These are phyloP conservation scores for Tiaroga cobitis DNA, from an alignment of 2,797 vertebrate genomes.

Conservation along the genomic window DNA sequence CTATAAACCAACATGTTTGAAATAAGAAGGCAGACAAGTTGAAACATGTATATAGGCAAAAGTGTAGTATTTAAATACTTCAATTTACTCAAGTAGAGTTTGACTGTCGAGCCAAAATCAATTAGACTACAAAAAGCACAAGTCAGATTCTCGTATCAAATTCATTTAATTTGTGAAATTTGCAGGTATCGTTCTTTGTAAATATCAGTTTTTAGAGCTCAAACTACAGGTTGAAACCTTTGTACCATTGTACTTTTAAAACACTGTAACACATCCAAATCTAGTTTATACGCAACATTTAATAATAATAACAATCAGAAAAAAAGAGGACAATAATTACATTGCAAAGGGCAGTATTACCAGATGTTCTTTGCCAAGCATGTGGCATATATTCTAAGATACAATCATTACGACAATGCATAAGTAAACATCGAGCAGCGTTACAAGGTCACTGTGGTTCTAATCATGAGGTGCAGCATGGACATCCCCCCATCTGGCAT, in stretches of 20 bases:
- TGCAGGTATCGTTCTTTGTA: not conserved
- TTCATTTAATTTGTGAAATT: not conserved
- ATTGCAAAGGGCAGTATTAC: not conserved
- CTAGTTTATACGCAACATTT: not conserved
- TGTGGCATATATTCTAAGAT: slow-evolving; percentile 4
- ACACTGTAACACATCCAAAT: not conserved
- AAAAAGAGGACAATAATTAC: slow-evolving; percentile 15
- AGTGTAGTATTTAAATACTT: not conserved
- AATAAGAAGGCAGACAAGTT: not conserved
- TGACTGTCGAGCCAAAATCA: not conserved
- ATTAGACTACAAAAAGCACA: not conserved
- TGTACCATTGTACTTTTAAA: not conserved
- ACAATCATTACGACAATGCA: not conserved
- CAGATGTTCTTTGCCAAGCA: not conserved
- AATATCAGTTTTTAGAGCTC: not conserved
- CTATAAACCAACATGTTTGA: not conserved
- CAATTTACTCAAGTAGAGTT: not conserved
- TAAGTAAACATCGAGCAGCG: not conserved
- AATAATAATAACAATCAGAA: not conserved
- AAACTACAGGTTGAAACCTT: not conserved
- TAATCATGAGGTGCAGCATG: slow-evolving; percentile 28
- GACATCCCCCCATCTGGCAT: not conserved
- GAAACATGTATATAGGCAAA: not conserved
- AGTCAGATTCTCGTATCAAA: not conserved
- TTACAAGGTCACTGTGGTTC: slow-evolving; percentile 24